Conservation (phyloP, 1,140 invertebrate species). For the Drosophila teissieri region DNA sequence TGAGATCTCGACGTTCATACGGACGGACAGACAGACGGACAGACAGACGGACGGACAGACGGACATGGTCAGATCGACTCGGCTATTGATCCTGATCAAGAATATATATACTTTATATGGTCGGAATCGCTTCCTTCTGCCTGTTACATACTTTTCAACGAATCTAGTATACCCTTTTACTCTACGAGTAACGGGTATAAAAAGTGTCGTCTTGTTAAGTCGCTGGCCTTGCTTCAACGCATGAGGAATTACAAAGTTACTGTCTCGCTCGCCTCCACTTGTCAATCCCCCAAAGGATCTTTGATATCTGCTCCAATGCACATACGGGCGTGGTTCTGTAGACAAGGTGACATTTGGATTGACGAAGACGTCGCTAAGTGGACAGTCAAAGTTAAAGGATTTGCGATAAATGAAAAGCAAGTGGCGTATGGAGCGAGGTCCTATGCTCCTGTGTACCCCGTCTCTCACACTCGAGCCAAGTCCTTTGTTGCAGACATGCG, state of each 20-base stretch:
- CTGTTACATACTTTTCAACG: too few species aligned
- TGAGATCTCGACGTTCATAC: too few species aligned
- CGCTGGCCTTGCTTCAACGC: conserved; percentile 45
- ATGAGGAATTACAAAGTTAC: conserved; percentile 77
- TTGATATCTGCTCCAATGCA: conserved; percentile 76
- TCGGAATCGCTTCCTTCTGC: too few species aligned
- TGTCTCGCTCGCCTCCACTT: conserved; percentile 65
- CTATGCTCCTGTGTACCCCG: conserved; percentile 49
- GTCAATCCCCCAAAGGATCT: conserved; percentile 80
- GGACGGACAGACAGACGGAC: too few species aligned
- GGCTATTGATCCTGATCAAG: too few species aligned
- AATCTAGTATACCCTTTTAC: too few species aligned
- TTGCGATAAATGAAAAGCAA: conserved; percentile 83
- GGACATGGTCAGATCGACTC: too few species aligned
- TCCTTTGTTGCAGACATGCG: conserved; percentile 35
- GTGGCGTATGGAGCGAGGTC: conserved; percentile 76
- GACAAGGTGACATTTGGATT: conserved; percentile 61
- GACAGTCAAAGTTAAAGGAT: conserved; percentile 76
- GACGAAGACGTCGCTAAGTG: conserved; percentile 74
- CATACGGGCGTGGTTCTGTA: conserved; percentile 66
- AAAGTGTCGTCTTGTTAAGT: conserved; percentile 40
- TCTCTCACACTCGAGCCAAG: conserved; percentile 19
- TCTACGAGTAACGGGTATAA: too few species aligned
- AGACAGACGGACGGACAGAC: too few species aligned
- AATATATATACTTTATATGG: too few species aligned